These are phyloP conservation scores for Aphelinus certus DNA, from an alignment of 1,140 invertebrate species.

Conservation along the genomic window DNA sequence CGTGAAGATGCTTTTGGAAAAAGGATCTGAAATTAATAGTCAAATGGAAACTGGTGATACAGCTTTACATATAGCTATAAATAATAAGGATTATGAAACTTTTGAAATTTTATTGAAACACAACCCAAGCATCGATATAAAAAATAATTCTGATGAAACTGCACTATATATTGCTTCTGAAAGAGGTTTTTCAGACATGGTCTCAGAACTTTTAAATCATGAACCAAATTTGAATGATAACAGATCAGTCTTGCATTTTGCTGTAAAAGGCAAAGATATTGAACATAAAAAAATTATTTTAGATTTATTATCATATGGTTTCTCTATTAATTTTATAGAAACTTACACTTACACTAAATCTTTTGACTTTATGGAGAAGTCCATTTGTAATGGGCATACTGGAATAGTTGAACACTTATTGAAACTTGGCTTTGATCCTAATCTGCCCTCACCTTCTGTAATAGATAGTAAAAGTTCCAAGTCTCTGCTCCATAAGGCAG, in stretches of 20 bases:
- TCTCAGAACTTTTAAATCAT: neutral
- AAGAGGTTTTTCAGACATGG: neutral
- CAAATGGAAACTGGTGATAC: conserved; percentile 1
- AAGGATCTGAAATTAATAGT: neutral
- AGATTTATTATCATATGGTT: conserved; percentile 2
- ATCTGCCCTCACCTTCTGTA: neutral
- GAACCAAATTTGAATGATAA: neutral
- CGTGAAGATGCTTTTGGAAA: conserved; percentile 1
- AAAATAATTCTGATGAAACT: neutral
- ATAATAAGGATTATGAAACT: neutral
- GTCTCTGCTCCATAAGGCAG: conserved; percentile 4
- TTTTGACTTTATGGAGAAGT: neutral
- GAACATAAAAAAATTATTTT: neutral
- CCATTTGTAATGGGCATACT: conserved; percentile 3
- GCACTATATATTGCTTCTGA: conserved; percentile 5
- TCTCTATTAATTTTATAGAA: conserved; percentile 1
- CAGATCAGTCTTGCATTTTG: conserved; percentile 8
- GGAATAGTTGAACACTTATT: neutral
- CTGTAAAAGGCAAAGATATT: neutral
- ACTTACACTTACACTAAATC: neutral
- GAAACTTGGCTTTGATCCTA: neutral
- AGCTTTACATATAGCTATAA: conserved; percentile 3
- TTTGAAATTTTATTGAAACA: neutral
- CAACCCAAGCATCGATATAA: conserved; percentile 6
- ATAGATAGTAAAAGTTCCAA: neutral